A percentile compares a stretch with the other conserved stretches of the same genome.
Conservation (phyloP, 2,888 invertebrate genomes). For the Oscheius sp. region DNA sequence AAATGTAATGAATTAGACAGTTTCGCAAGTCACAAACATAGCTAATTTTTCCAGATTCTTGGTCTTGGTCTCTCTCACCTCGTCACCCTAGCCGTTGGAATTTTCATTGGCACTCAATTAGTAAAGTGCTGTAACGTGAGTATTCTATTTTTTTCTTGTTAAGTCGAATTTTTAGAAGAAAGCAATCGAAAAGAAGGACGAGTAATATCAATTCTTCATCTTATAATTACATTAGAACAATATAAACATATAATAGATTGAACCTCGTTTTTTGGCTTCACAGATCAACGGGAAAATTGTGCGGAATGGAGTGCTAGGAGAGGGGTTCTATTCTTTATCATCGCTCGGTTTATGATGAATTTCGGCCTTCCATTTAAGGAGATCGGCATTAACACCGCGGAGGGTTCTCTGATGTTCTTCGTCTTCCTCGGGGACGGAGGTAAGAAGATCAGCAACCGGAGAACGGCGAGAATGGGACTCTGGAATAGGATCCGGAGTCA, state of each 20-base stretch:
- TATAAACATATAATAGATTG: not conserved
- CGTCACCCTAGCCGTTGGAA: not conserved
- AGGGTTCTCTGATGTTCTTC: slow-evolving; percentile 46
- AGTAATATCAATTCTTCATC: not conserved
- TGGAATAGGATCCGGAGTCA: slow-evolving; percentile 20
- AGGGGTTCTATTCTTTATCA: not conserved
- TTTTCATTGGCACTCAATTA: slow-evolving; percentile 13
- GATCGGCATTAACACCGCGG: slow-evolving; percentile 31
- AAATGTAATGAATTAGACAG: no score
- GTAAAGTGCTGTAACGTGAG: slow-evolving; percentile 1
- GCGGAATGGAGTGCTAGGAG: not conserved
- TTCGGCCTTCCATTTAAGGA: slow-evolving; percentile 35
- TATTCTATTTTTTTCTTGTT: not conserved
- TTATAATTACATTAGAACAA: not conserved
- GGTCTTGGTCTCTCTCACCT: slow-evolving; percentile 5
- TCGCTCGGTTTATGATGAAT: slow-evolving; percentile 15
- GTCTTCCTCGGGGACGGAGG: slow-evolving; percentile 49
- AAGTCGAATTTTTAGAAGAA: not conserved
- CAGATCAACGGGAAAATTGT: not conserved
- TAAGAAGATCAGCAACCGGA: slow-evolving; percentile 39
- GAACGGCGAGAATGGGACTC: slow-evolving; percentile 30
- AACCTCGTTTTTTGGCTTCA: not conserved
- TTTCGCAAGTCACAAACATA: no score
- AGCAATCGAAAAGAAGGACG: not conserved
- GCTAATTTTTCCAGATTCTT: not conserved